Conservation (phyloP, 2,797 vertebrate genomes). For the Anableps anableps region DNA sequence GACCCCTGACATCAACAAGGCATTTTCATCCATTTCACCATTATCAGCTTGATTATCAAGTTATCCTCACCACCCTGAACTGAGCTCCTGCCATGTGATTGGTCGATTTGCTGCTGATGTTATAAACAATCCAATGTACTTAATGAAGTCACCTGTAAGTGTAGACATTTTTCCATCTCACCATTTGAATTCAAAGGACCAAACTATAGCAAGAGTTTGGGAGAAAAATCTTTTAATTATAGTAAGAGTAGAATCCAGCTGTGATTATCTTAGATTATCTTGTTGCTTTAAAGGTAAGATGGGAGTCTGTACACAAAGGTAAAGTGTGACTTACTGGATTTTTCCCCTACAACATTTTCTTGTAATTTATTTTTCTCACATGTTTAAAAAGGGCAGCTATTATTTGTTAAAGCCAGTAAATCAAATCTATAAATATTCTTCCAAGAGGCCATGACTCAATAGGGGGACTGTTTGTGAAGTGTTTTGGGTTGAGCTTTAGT, state of each 20-base stretch:
- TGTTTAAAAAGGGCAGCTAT: conserved; percentile 38
- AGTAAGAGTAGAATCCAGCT: conserved; percentile 19
- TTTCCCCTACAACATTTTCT: not conserved
- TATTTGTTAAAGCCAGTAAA: conserved; percentile 48
- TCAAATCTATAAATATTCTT: conserved; percentile 74
- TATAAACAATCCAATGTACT: not conserved
- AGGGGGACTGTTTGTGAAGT: conserved; percentile 33
- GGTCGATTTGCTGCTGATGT: not conserved
- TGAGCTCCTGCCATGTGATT: not conserved
- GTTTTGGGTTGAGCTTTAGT: conserved; percentile 40
- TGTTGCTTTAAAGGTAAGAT: conserved; percentile 42
- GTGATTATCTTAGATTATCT: conserved; percentile 30
- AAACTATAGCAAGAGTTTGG: conserved; percentile 42
- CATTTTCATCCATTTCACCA: not conserved
- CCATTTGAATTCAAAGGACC: conserved; percentile 56
- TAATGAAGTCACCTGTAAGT: not conserved
- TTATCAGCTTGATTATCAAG: not conserved
- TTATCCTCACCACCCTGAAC: not conserved
- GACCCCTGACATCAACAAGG: not conserved
- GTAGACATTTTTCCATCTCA: conserved; percentile 55
- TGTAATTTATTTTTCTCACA: conserved; percentile 25
- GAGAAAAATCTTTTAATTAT: conserved; percentile 17
- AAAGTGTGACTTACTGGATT: conserved; percentile 4
- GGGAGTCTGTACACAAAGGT: conserved; percentile 9
- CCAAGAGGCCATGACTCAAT: conserved; percentile 48